Evolutionary conservation across 2,113 vertebrate species (phyloP).

Genomic region (Neofelis nebulosa): DNA sequence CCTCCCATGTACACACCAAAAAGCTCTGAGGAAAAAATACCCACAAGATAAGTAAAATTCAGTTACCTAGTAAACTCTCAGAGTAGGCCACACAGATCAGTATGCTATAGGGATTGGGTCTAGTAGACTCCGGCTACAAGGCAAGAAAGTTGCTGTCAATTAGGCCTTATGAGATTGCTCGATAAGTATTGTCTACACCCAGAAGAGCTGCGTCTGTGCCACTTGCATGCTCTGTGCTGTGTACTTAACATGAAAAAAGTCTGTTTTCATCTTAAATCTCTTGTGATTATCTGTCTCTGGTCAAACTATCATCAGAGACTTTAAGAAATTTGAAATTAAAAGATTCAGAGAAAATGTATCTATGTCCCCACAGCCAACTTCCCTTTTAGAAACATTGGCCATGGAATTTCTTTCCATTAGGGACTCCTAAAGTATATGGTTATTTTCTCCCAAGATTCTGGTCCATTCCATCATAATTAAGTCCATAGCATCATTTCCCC

Average conservation of each 20-base stretch:
- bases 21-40: neutral
- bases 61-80: neutral
- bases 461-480: constrained; percentile 63
- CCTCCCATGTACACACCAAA: neutral
- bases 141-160: neutral
- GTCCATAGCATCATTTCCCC: constrained; percentile 49
- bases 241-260: neutral
- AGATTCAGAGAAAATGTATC: constrained; percentile 47
- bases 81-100: neutral
- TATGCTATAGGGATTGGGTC: neutral
- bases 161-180: neutral
- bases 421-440: neutral
- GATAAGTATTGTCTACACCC: neutral
- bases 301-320: constrained; percentile 19
- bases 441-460: constrained; percentile 48
- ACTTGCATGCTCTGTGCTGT: neutral
- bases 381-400: constrained; percentile 46
- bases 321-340: constrained; percentile 47
- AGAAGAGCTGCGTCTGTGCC: neutral
- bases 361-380: constrained; percentile 3
- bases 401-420: constrained; percentile 38
- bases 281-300: neutral
- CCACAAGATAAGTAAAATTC: neutral
- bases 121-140: neutral
- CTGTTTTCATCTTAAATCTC: constrained; percentile 27